Evolutionary conservation across 1,140 invertebrate genomes (phyloP).

Genomic region (Pseudomyrmex flavicornis): DNA sequence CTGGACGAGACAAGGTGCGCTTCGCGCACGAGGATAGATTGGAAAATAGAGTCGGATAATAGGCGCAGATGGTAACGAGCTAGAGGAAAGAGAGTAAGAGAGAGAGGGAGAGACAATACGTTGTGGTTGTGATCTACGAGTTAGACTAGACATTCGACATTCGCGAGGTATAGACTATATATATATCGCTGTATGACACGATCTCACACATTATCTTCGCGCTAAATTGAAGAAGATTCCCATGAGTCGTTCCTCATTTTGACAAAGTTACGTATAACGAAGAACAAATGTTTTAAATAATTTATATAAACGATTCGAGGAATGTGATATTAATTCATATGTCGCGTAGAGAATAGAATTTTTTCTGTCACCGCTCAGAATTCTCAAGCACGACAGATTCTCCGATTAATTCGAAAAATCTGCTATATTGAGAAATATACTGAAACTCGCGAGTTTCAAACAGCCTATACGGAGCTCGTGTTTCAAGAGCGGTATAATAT

Average conservation of each 20-base stretch:
- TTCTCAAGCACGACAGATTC: neutral
- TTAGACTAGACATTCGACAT: neutral
- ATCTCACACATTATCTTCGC: neutral
- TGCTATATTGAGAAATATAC: too few relatives aligned
- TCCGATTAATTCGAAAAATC: neutral
- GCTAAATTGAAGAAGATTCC: neutral
- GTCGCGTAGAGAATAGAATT: neutral
- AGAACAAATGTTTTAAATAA: neutral
- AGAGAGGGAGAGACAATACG: too few relatives aligned
- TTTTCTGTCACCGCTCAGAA: neutral
- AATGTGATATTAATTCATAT: neutral
- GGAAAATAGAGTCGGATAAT: conserved; percentile 66
- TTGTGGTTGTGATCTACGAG: conserved; percentile 27
- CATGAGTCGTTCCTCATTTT: neutral
- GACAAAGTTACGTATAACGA: neutral
- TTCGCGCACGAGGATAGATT: conserved; percentile 65
- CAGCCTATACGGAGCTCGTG: neutral
- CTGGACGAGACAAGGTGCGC: conserved; percentile 55
- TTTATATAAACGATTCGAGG: neutral
- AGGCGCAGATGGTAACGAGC: conserved; percentile 49
- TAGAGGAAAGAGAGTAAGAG: conserved; percentile 31
- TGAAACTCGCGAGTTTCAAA: neutral
- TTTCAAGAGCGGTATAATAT: neutral
- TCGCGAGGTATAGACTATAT: too few relatives aligned
- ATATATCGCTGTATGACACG: neutral